Evolutionary conservation across 1,140 invertebrate species (phyloP).

Genomic region (Scaptomyza hsui): DNA sequence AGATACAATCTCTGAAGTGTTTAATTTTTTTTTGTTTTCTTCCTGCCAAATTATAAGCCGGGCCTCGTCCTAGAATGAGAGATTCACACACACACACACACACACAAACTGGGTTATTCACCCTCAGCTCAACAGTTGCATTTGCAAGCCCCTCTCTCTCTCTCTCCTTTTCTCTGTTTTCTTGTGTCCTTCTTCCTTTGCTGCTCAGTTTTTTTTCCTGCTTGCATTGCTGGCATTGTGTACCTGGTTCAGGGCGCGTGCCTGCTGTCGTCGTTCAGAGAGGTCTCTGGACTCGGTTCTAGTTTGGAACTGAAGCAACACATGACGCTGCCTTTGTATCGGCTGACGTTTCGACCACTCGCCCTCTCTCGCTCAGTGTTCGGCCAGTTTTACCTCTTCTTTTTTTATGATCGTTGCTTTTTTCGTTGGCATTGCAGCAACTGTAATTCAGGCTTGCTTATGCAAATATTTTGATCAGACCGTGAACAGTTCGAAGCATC

Average conservation of each 20-base stretch:
- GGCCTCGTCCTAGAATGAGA: conserved; percentile 56
- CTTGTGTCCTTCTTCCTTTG: conserved; percentile 44
- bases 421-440: conserved; percentile 36
- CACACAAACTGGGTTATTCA: conserved; percentile 43
- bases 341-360: conserved; percentile 20
- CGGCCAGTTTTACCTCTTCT: conserved; percentile 22
- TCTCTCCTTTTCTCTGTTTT: conserved; percentile 17
- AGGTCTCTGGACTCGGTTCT: conserved; percentile 24
- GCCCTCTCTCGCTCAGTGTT: not conserved
- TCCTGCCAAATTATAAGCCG: conserved; percentile 69
- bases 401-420: not conserved
- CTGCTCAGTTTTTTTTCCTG: conserved; percentile 41
- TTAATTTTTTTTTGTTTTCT: conserved; percentile 46
- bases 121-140: conserved; percentile 69
- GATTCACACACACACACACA: conserved; percentile 35
- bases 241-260: conserved; percentile 70
- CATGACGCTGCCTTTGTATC: conserved; percentile 60
- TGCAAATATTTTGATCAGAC: conserved; percentile 74
- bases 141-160: conserved; percentile 20
- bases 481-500: conserved; percentile 48
- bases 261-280: conserved; percentile 73
- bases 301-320: conserved; percentile 36
- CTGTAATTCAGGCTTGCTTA: conserved; percentile 72
- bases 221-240: conserved; percentile 41
- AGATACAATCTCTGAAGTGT: conserved; percentile 59